Base-by-base conservation (phyloP, 2,113 vertebrate genomes). In the Cephalopterus ornatus region DNA sequence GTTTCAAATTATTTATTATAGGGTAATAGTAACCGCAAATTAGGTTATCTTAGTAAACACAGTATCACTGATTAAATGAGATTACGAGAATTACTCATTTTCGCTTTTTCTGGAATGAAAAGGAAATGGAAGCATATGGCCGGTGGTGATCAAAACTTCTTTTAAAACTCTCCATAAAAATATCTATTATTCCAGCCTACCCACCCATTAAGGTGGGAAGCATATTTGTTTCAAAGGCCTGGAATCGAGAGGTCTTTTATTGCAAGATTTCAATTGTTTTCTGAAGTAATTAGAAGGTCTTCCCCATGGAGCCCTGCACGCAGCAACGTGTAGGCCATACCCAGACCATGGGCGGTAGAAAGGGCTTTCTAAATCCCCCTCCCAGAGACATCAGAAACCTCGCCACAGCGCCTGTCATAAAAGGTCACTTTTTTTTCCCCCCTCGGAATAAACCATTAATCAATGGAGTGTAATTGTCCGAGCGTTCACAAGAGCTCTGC, bases 401-500 rank as follows among this genome's bases (percentile, higher is more conserved):
- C 55, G 92, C 94, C 96, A 97, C 94, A 92, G 92, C 68, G 97
- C 91, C 97, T 82, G 95, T 94, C 97, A 96, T 93, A 97, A 97
- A 98, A 98, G 97, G 97, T 97, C 97, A 97, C 86, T 91, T 95
- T 96, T 88, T 93, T 95, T 93, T n/a, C n/a, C n/a, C n/a, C 6
- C 37, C 95, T 96, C 88, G 72, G 96, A 98, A 97, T 97, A 98
- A 97, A 97, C 97, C 95, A 98, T 97, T 97, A 96, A 98, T 97
- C 98, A 97, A 97, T 90, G 47, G 97, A 95, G 96, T 77, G 96
- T 93, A 97, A 98, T 97, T 97, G 98, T 97, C 97, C 96, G 83
- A 93, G 95, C 53, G 62, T 84, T 98, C 95, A 96, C 98, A 95
- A 97, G 96, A 93, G 95, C 89, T 97, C 95, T 78, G 91, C 91